Base-by-base conservation (phyloP, 1,140 invertebrate genomes). In the Maconellicoccus hirsutus region DNA sequence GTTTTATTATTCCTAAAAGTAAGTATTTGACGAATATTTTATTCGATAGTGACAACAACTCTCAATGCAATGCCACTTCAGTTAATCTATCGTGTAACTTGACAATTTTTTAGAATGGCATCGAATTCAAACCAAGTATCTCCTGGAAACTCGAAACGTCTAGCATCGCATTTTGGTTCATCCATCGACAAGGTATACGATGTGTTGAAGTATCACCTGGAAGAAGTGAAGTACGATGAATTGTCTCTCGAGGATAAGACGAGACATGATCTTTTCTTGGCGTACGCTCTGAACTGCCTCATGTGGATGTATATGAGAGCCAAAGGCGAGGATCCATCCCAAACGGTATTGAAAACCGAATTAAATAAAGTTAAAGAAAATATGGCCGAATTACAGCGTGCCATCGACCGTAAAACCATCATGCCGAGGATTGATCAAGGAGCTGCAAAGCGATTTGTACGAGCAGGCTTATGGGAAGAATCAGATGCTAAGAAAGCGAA, bases 271-370 rank as follows among this genome's bases (percentile, higher is more conserved):
- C 77, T 86, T 70, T 85, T 85, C 74, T 75, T 84, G 12, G 78
- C 80, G 0, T 86, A 83, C 73, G 78, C 82, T 2, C 75, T 86
- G 21, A 86, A 85, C 77, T 83, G 84, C 0, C 75, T 86, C 16
- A 83, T 82, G 74, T 87, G 84, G 84, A 79, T 86, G 70, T 81
- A 85, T 75, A 73, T 86, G 66, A 78, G 83, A 70, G 79, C 83
- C 38, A 77, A 83, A 74, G 85, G 85, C 6, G 74, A 82, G 70
- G 84, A 86, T 78, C 75, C 75, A 25, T 70, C 63, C n/a, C 63
- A 73, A 59, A 71, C 75, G 26, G 70, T 70, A 59, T 72, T 77
- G 12, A 77, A 77, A 71, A 59, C 70, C 52, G 84, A 87, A 75
- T 75, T 86, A 0, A 76, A 81, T 38, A 77, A 85, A 71, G 80